phyloP scores from a whole-genome alignment of 2,113 vertebrate species.

The Sceloporus tristichus region DNA sequence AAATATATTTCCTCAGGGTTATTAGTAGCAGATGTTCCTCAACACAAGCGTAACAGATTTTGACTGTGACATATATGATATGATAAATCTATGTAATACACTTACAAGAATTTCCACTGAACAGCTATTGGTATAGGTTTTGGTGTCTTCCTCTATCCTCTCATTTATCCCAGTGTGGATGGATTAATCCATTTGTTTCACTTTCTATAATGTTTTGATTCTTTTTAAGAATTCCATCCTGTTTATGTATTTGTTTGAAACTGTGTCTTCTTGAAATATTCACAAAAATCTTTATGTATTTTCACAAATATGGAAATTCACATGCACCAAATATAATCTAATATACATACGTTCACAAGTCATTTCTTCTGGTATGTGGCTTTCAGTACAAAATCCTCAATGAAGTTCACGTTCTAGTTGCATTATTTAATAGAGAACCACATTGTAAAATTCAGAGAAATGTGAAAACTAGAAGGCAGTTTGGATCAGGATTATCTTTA shows the following conservation, averaged over 20 bases:
- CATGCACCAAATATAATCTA: no score
- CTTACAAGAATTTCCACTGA: slow-evolving; percentile 64
- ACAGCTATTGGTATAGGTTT: slow-evolving; percentile 25
- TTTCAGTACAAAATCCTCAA: no score
- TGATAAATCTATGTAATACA: slow-evolving; percentile 66
- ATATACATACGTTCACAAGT: no score
- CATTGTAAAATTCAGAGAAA: not conserved
- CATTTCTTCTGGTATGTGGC: no score
- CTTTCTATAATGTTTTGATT: not conserved
- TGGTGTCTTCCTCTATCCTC: not conserved
- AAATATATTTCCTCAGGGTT: slow-evolving; percentile 23
- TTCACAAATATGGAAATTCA: no score
- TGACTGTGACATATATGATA: slow-evolving; percentile 63
- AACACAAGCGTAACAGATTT: slow-evolving; percentile 61
- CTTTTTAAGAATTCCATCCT: no score
- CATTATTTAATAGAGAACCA: not conserved
- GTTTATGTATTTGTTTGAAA: no score
- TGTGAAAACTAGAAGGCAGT: no score
- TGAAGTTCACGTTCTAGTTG: not conserved
- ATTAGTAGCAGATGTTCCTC: slow-evolving; percentile 54
- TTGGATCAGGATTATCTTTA: no score
- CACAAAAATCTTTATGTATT: no score
- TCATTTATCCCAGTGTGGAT: not conserved
- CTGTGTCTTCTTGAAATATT: no score
- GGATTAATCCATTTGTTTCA: not conserved